Conservation (phyloP, 2,888 invertebrate species). For the Drepana falcataria region DNA sequence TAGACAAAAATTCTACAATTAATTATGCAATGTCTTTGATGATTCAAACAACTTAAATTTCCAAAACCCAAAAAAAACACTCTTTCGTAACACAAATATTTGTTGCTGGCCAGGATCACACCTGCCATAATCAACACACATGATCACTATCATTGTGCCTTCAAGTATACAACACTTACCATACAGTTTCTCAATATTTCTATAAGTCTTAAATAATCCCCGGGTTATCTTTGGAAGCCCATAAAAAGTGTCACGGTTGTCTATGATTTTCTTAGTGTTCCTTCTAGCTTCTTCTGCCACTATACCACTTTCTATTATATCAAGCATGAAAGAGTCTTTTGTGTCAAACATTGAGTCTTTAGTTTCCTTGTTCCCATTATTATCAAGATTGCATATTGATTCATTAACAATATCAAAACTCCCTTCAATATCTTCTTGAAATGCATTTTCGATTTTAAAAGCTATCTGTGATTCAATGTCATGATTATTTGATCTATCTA, state of each 20-base stretch:
- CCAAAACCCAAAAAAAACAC: too few relatives aligned
- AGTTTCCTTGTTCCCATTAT: conserved; percentile 46
- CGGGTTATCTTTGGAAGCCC: conserved; percentile 86
- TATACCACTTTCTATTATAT: conserved; percentile 52
- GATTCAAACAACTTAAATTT: too few relatives aligned
- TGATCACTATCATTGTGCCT: not conserved
- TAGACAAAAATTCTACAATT: conserved; percentile 38
- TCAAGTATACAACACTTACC: conserved; percentile 71
- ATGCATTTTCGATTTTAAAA: conserved; percentile 4
- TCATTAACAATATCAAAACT: conserved; percentile 75
- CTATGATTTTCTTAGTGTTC: conserved; percentile 9
- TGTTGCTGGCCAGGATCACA: too few relatives aligned
- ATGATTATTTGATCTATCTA: not conserved
- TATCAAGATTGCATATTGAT: conserved; percentile 63
- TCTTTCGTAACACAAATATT: too few relatives aligned
- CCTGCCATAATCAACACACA: too few relatives aligned
- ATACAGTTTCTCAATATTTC: conserved; percentile 90
- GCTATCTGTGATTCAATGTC: not conserved
- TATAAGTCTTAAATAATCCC: conserved; percentile 83
- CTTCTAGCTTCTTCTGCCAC: conserved; percentile 21
- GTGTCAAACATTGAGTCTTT: conserved; percentile 48
- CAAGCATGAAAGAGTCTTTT: conserved; percentile 62
- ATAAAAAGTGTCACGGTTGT: conserved; percentile 78
- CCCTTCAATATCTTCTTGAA: conserved; percentile 46
- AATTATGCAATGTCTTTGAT: not conserved